Conservation (phyloP, 2,797 vertebrate species). For the Danionella dracula region DNA sequence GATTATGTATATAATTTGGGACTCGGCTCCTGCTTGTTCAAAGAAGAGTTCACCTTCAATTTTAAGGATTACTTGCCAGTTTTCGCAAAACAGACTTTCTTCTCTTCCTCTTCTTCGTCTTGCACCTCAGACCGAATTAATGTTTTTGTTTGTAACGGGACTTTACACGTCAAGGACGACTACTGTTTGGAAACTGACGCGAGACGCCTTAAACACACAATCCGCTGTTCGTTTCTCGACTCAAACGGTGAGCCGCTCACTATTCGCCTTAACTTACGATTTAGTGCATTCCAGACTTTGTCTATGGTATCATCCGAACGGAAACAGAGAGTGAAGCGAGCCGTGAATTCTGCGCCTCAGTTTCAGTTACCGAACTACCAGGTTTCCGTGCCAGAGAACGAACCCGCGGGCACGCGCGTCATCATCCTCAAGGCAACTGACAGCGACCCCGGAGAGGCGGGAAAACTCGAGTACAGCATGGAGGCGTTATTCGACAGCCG, state of each 20-base stretch:
- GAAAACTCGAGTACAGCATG: conserved; percentile 85
- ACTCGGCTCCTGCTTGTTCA: conserved; percentile 61
- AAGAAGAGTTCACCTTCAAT: conserved; percentile 60
- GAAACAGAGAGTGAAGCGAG: conserved; percentile 62
- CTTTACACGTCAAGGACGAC: conserved; percentile 51
- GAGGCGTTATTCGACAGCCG: conserved; percentile 87
- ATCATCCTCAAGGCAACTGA: conserved; percentile 88
- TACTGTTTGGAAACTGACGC: conserved; percentile 48
- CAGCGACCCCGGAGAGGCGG: conserved; percentile 85
- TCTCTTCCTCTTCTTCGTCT: conserved; percentile 35
- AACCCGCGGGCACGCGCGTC: conserved; percentile 80
- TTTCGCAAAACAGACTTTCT: conserved; percentile 45
- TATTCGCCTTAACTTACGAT: conserved; percentile 53
- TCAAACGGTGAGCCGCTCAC: conserved; percentile 40
- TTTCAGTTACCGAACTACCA: conserved; percentile 92
- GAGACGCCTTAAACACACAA: conserved; percentile 31
- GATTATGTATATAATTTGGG: conserved; percentile 47
- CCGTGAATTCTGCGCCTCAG: conserved; percentile 73
- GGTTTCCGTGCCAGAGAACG: conserved; percentile 89
- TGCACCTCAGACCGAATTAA: conserved; percentile 50
- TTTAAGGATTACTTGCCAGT: conserved; percentile 60
- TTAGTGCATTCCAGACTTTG: conserved; percentile 27
- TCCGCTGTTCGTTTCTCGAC: conserved; percentile 56
- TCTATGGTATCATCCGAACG: conserved; percentile 20
- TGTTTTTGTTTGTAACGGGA: conserved; percentile 50